phyloP scores from a whole-genome alignment of 2,888 invertebrate species.

The Pelosia muscerda region DNA sequence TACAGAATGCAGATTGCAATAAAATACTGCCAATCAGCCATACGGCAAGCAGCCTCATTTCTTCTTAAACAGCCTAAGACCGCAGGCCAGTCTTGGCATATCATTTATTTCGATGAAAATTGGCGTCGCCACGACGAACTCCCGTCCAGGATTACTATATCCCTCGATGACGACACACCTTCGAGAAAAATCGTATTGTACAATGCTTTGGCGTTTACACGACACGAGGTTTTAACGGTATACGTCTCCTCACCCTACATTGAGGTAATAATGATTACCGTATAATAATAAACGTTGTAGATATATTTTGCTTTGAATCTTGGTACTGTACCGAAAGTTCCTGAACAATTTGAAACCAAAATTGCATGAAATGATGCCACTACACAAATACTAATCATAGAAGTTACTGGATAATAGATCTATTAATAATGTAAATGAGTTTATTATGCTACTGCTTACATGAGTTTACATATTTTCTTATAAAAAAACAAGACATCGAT shows the following conservation, averaged over 20 bases:
- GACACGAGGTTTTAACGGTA: constrained; percentile 92
- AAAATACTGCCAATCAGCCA: constrained; percentile 89
- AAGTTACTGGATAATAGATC: too few species aligned
- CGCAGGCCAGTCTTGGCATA: constrained; percentile 78
- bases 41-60: constrained; percentile 90
- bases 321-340: background rate
- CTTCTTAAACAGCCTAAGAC: constrained; percentile 87
- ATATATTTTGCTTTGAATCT: background rate
- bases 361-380: too few species aligned
- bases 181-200: constrained; percentile 92
- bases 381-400: too few species aligned
- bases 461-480: too few species aligned
- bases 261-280: constrained; percentile 80
- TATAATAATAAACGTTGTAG: background rate
- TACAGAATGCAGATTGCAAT: constrained; percentile 90
- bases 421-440: too few species aligned
- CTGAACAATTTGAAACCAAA: too few species aligned
- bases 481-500: too few species aligned
- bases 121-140: constrained; percentile 88
- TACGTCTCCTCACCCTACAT: constrained; percentile 93
- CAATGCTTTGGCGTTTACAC: constrained; percentile 91
- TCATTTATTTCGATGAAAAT: constrained; percentile 87
- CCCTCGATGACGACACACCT: constrained; percentile 86
- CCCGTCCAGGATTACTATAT: constrained; percentile 87
- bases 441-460: too few species aligned